Evolutionary conservation across 1,140 invertebrate genomes (phyloP).

Genomic region (Meteorus sp.): DNA sequence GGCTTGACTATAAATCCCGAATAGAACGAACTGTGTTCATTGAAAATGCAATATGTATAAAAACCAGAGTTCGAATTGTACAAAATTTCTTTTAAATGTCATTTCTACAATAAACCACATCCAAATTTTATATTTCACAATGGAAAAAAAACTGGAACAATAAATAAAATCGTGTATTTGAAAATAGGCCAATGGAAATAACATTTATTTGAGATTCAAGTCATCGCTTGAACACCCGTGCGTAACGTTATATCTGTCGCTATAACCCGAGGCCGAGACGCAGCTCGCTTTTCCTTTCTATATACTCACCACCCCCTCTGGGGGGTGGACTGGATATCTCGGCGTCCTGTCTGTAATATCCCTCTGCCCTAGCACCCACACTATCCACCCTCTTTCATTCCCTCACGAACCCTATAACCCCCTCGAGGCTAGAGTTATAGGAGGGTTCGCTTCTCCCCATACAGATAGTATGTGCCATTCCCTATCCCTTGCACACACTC

Average conservation of each 20-base stretch:
- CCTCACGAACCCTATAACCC: too few species aligned
- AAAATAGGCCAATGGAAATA: conserved; percentile 3
- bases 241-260: conserved; percentile 28
- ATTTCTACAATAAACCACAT: too few species aligned
- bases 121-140: too few species aligned
- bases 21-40: too few species aligned
- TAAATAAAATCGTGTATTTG: too few species aligned
- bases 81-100: too few species aligned
- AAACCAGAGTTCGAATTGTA: too few species aligned
- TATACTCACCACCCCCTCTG: too few species aligned
- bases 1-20: too few species aligned
- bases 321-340: conserved; percentile 48
- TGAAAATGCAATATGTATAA: too few species aligned
- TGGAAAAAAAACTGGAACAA: too few species aligned
- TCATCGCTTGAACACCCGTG: conserved; percentile 41
- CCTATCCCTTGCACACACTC: conserved; percentile 8
- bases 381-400: conserved; percentile 36
- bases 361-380: conserved; percentile 39
- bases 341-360: conserved; percentile 49
- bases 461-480: conserved; percentile 43
- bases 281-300: conserved; percentile 41
- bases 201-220: conserved; percentile 33
- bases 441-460: too few species aligned
- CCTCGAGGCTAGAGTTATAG: conserved; percentile 28
- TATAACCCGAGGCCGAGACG: conserved; percentile 30